Evolutionary conservation across 2,888 invertebrate species (phyloP).

Genomic region (Adineta ricciae): DNA sequence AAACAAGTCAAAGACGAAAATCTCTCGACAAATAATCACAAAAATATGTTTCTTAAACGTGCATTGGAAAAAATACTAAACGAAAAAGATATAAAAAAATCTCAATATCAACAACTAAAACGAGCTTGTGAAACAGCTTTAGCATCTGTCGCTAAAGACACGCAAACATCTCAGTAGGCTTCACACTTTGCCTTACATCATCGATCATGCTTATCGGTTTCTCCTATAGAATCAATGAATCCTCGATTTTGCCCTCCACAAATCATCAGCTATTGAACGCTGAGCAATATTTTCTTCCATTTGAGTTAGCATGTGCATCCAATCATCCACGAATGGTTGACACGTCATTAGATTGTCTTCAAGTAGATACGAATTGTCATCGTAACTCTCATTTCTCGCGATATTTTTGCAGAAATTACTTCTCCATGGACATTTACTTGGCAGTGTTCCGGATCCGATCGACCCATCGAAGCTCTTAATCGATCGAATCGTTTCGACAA

Average conservation of each 20-base stretch:
- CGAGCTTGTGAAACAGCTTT: constrained; percentile 85
- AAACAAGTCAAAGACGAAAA: not conserved
- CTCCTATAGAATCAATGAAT: not conserved
- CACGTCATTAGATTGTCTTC: constrained; percentile 84
- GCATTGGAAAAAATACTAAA: constrained; percentile 94
- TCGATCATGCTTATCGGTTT: not conserved
- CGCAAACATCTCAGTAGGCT: not conserved
- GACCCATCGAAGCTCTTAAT: constrained; percentile 82
- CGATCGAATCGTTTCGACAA: constrained; percentile 67
- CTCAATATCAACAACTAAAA: constrained; percentile 85
- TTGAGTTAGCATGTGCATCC: constrained; percentile 94
- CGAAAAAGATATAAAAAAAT: constrained; percentile 91
- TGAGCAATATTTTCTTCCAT: constrained; percentile 57
- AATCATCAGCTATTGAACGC: not conserved
- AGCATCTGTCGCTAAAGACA: not conserved
- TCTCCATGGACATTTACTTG: constrained; percentile 93
- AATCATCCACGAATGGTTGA: constrained; percentile 88
- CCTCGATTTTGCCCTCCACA: too few relatives aligned
- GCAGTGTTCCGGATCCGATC: constrained; percentile 80
- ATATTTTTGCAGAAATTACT: constrained; percentile 75
- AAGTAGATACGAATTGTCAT: too few relatives aligned
- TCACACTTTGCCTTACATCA: not conserved
- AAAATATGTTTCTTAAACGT: constrained; percentile 83
- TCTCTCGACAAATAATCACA: not conserved
- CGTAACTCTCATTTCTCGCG: too few relatives aligned